Evolutionary conservation across 2,888 invertebrate species (phyloP), one percentile per base, ranked within the genome.

Genomic region (Blera fallax): DNA sequence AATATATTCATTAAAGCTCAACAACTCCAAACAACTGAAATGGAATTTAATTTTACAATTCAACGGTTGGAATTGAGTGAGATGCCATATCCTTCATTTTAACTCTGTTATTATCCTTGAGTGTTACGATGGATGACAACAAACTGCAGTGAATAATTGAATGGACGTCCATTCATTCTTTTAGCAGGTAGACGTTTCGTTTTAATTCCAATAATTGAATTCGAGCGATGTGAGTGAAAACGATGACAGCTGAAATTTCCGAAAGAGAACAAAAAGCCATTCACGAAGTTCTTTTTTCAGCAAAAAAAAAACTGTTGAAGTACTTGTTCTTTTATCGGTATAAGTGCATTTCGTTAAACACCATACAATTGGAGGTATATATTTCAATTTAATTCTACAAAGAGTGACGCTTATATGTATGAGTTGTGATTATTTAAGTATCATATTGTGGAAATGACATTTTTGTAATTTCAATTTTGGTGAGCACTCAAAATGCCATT

Each of bases 121-220:
- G 32, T 52, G 32, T 50, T 60, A 6, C 14, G 50, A 54, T 45
- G 40, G 18, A 10, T 27, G 32, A 62, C 54, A 70, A 60, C 60
- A 62, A 78, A 43, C 52, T 70, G 60, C 43, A 34, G 16, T 43
- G 52, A 69, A 69, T 34, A 78, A 62, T 78, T 60, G 60, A 78
- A 67, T 32, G 32, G 8, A 7, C 43, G 16, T 60, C 10, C 7
- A 40, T n/a, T 40, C 40, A 50, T 32, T 69, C 77, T 58, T 67
- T 58, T 27, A 48, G 14, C 48, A 58, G 67, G 67, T 69, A 60
- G 58, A 77, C 18, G 37, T 60, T n/a, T 14, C 50, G 60, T 77
- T 77, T 76, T 27, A 52, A 69, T 52, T 60, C 14, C 77, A 29
- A 62, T 50, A 78, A 78, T 78, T 69, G 70, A 77, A 77, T 60